Base-by-base conservation (phyloP, 2,113 vertebrate genomes). In the Gorsachius goisagi region DNA sequence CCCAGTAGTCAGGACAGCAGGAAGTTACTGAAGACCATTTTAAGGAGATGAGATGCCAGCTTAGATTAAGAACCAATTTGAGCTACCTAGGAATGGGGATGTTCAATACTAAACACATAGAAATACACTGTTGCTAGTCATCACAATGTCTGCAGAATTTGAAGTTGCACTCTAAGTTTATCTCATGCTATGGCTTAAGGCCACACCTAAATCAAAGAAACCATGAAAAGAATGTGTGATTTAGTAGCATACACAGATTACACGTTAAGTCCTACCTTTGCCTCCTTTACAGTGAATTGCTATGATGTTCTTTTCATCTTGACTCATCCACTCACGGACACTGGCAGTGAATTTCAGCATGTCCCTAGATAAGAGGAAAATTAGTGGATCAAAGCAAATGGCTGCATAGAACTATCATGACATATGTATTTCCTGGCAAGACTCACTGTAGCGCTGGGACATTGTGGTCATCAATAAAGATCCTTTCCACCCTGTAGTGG, bases 231-330 rank as follows among this genome's bases (percentile, higher is more conserved):
- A 79, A 26, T 4, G 1, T 5, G 1, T 20, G 1, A 63, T 68
- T 78, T 50, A 41, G 47, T 22, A 53, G n/a, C n/a, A 84, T 19
- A 24, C 15, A 50, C 6, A 74, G 19, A 32, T 33, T 37, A 66
- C 5, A 89, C 20, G 27, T 59, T 27, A 62, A 60, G 23, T 37
- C 41, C 76, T 95, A 99, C 99, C 99, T 98, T 99, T 99, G 22
- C 99, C 99, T 88, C 99, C 99, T 97, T 99, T 99, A 88, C 99
- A 99, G 94, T 99, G 99, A 97, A 99, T 98, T 18, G 97, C 99
- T 59, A 99, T 92, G 35, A 99, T 78, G 27, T 99, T 99, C 79
- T 96, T 78, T 9, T 98, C 92, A 88, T 99, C 98, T 52, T 98
- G 96, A 23, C 96, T 95, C 98, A 99, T 98, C 99, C 99, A 99